Conservation (phyloP, 2,113 vertebrate genomes). For the Pavo muticus region DNA sequence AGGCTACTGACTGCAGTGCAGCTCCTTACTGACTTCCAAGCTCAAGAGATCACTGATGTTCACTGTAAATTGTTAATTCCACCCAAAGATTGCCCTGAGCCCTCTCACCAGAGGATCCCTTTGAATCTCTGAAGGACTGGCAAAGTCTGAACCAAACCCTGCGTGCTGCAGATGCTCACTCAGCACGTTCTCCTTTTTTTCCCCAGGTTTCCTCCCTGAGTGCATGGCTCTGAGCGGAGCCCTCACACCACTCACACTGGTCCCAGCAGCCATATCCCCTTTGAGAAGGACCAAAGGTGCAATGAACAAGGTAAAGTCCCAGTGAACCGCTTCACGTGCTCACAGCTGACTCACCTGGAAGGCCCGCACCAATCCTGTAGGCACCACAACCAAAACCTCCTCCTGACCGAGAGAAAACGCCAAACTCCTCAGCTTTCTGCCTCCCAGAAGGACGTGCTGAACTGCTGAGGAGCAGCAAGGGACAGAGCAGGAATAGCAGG, state of each 20-base stretch:
- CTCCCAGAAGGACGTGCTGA: background rate
- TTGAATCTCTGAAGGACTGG: background rate
- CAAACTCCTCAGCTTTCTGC: background rate
- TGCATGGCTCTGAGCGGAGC: background rate
- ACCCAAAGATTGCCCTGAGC: background rate
- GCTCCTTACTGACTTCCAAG: background rate
- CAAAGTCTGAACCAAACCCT: background rate
- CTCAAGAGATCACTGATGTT: background rate
- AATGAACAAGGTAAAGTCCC: background rate
- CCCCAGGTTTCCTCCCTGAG: background rate
- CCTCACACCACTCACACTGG: background rate
- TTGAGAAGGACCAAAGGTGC: background rate
- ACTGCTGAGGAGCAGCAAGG: background rate
- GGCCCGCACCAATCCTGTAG: background rate
- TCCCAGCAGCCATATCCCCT: background rate
- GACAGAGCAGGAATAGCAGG: too few relatives aligned
- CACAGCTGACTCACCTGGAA: background rate
- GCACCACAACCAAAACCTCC: fast-evolving
- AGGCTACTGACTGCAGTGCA: background rate
- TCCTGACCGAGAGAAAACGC: background rate
- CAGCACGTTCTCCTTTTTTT: background rate
- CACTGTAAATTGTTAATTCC: background rate
- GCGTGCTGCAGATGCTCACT: background rate
- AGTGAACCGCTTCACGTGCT: background rate
- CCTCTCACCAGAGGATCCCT: background rate